phyloP scores from a whole-genome alignment of 2,888 invertebrate species.

The Nineta flava region DNA sequence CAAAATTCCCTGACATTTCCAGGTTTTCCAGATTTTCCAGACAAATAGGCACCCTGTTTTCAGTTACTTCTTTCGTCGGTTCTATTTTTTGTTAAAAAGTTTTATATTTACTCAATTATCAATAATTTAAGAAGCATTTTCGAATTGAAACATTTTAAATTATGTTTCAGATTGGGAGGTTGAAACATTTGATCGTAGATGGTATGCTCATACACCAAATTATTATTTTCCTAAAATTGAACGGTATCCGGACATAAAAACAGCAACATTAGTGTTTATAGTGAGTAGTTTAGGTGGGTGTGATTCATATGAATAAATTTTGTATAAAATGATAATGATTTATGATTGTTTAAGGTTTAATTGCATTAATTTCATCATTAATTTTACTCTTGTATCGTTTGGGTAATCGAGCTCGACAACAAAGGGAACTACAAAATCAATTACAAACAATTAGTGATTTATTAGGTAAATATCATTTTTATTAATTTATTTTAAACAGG shows the following conservation, averaged over 20 bases:
- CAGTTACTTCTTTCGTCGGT: no score
- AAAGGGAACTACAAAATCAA: slow-evolving; percentile 46
- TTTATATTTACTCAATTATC: no score
- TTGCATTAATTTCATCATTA: slow-evolving; percentile 43
- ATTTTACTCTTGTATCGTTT: slow-evolving; percentile 45
- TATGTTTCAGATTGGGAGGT: slow-evolving; percentile 33
- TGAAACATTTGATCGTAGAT: slow-evolving; percentile 35
- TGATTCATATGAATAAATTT: not conserved
- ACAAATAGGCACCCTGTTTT: no score
- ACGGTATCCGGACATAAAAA: slow-evolving; percentile 45
- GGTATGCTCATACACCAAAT: slow-evolving; percentile 51
- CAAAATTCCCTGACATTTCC: no score
- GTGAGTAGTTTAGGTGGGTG: slow-evolving; percentile 38
- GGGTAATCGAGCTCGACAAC: slow-evolving; percentile 41
- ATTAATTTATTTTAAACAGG: not conserved
- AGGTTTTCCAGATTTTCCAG: no score
- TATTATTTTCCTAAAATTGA: slow-evolving; percentile 56
- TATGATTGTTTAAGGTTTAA: slow-evolving; percentile 27
- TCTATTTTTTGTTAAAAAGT: no score
- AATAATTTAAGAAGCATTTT: no score
- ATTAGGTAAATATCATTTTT: slow-evolving; percentile 30
- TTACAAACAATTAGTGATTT: slow-evolving; percentile 52
- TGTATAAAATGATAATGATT: not conserved
- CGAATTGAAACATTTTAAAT: no score
- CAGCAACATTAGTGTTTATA: slow-evolving; percentile 46